Evolutionary conservation across 2,888 invertebrate genomes (phyloP).

Genomic region (Brenthis ino): DNA sequence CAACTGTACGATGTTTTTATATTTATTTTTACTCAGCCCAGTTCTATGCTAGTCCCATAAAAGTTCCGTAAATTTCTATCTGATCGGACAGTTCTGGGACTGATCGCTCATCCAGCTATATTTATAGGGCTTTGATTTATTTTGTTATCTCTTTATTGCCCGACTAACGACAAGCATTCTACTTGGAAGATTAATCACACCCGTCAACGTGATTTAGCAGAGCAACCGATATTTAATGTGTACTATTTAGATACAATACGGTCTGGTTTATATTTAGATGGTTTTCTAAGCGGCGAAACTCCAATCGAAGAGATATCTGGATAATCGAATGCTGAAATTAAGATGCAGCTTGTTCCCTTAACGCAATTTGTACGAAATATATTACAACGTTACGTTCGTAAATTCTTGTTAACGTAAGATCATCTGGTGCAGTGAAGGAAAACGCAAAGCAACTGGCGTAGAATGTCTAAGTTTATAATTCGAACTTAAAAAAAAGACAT

Average conservation of each 20-base stretch:
- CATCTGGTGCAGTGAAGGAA: not conserved
- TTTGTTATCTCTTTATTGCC: slow-evolving; percentile 81
- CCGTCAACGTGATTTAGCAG: slow-evolving; percentile 80
- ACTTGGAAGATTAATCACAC: slow-evolving; percentile 78
- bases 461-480: no score
- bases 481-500: no score
- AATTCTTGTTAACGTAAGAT: not conserved
- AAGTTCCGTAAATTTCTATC: slow-evolving; percentile 74
- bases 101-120: slow-evolving; percentile 76
- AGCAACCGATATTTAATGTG: slow-evolving; percentile 79
- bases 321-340: slow-evolving; percentile 38
- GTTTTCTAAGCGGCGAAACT: slow-evolving; percentile 63
- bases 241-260: slow-evolving; percentile 74
- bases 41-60: slow-evolving; percentile 68
- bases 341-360: slow-evolving; percentile 21
- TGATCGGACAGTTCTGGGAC: slow-evolving; percentile 70
- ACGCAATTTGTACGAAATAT: slow-evolving; percentile 8
- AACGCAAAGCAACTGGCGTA: not conserved
- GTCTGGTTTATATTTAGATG: slow-evolving; percentile 72
- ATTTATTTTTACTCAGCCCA: slow-evolving; percentile 70
- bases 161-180: slow-evolving; percentile 80
- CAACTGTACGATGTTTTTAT: slow-evolving; percentile 65
- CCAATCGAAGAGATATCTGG: slow-evolving; percentile 50
- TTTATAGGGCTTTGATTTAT: slow-evolving; percentile 81
- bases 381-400: not conserved